phyloP scores from a whole-genome alignment of 2,797 vertebrate genomes.

The Tapera naevia region DNA sequence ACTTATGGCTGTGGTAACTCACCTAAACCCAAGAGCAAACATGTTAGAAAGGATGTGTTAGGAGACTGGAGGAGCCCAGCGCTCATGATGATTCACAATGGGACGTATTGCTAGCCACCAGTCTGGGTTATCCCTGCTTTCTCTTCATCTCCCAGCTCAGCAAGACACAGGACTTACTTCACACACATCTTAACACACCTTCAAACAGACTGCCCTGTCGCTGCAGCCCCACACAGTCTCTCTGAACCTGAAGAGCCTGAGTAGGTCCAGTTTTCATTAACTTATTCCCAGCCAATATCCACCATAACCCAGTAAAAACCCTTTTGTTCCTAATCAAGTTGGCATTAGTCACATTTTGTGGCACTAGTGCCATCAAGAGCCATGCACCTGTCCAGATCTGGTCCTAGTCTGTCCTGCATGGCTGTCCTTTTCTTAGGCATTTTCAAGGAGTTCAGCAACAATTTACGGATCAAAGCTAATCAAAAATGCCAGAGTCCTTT shows the following conservation, averaged over 20 bases:
- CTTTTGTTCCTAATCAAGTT: neutral
- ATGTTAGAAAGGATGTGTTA: neutral
- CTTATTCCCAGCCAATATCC: neutral
- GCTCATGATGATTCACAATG: neutral
- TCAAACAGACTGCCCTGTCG: neutral
- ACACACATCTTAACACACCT: neutral
- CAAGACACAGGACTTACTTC: neutral
- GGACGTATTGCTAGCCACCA: neutral
- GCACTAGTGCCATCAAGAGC: rapidly evolving
- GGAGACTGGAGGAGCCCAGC: neutral
- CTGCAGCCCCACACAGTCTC: neutral
- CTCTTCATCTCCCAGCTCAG: neutral
- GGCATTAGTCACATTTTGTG: neutral
- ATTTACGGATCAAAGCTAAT: slow-evolving; percentile 26
- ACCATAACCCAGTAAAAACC: neutral
- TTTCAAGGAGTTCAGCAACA: slow-evolving; percentile 3
- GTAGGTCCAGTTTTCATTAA: neutral
- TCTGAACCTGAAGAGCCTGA: neutral
- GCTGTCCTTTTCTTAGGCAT: neutral
- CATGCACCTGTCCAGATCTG: rapidly evolving
- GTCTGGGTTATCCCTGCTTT: neutral
- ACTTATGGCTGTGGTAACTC: neutral
- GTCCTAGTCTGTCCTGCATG: neutral
- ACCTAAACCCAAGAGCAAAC: neutral
- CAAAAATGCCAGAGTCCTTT: slow-evolving; percentile 11